Conservation (phyloP, 2,888 invertebrate genomes). For the Drosophila quinaria region DNA sequence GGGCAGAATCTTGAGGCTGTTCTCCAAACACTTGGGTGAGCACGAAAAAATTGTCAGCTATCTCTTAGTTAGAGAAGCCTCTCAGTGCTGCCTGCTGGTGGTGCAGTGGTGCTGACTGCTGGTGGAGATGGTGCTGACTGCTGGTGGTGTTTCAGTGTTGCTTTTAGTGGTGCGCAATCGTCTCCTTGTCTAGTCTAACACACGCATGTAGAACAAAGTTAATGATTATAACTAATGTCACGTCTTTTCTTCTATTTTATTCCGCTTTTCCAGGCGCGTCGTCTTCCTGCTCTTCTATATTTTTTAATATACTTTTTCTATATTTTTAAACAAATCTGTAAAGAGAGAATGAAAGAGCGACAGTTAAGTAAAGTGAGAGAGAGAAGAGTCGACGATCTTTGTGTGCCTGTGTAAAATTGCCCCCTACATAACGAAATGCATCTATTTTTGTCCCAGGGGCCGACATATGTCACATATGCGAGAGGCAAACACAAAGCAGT, state of each 20-base stretch:
- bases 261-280: slow-evolving; percentile 19
- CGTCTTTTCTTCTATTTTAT: slow-evolving; percentile 16
- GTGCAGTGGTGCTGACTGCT: background rate
- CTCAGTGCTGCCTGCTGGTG: slow-evolving; percentile 7
- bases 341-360: slow-evolving; percentile 23
- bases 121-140: background rate
- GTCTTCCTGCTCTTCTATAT: slow-evolving; percentile 25
- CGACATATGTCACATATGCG: slow-evolving; percentile 73
- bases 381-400: slow-evolving; percentile 26
- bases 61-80: background rate
- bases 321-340: slow-evolving; percentile 33
- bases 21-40: slow-evolving; percentile 27
- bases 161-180: slow-evolving; percentile 13
- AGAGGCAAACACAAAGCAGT: slow-evolving; percentile 11
- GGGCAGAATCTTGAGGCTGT: slow-evolving; percentile 83
- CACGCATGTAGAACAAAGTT: slow-evolving; percentile 26
- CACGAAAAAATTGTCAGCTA: background rate
- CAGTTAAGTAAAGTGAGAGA: slow-evolving; percentile 6
- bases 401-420: slow-evolving; percentile 61
- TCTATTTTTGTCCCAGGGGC: slow-evolving; percentile 68
- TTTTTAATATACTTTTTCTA: background rate
- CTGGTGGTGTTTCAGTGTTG: slow-evolving; percentile 2
- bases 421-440: slow-evolving; percentile 75
- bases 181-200: slow-evolving; percentile 23
- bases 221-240: slow-evolving; percentile 16